Percentiles rank a stretch among this genome's conserved stretches.
These are phyloP conservation scores for Schizotus pectinicornis DNA, from an alignment of 2,888 invertebrate species.

Conservation along the genomic window DNA sequence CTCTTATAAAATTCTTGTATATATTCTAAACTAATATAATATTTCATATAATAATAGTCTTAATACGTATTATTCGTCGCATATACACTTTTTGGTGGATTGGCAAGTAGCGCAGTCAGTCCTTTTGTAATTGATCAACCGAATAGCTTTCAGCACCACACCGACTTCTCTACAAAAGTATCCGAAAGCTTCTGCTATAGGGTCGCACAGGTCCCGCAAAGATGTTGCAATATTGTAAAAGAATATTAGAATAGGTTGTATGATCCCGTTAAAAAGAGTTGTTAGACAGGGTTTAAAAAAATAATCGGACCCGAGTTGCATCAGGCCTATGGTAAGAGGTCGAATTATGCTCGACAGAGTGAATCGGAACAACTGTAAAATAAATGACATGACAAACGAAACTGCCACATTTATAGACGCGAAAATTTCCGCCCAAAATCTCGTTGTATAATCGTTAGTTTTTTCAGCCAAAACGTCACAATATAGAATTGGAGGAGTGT, in stretches of 20 bases:
- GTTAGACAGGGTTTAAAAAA: slow-evolving; percentile 70
- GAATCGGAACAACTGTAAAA: slow-evolving; percentile 65
- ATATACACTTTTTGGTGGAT: too few species aligned
- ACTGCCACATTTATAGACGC: slow-evolving; percentile 67
- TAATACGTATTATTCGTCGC: too few species aligned
- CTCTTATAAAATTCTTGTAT: too few species aligned
- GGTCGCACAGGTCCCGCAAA: slow-evolving; percentile 67
- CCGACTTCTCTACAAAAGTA: slow-evolving; percentile 61
- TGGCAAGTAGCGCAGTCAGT: background rate
- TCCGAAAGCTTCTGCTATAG: slow-evolving; percentile 65
- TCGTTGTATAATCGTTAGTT: slow-evolving; percentile 65
- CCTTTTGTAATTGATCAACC: slow-evolving; percentile 59
- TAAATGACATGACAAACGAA: slow-evolving; percentile 66
- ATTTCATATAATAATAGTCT: too few species aligned
- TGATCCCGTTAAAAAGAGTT: slow-evolving; percentile 67
- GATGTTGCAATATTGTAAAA: slow-evolving; percentile 67
- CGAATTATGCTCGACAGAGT: slow-evolving; percentile 65
- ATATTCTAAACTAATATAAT: too few species aligned
- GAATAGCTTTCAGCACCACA: slow-evolving; percentile 57
- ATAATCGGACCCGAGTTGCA: slow-evolving; percentile 71
- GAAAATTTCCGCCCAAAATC: slow-evolving; percentile 73
- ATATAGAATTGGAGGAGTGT: slow-evolving; percentile 64
- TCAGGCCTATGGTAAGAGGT: slow-evolving; percentile 65
- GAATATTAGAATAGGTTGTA: slow-evolving; percentile 73
- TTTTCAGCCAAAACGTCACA: slow-evolving; percentile 66